Evolutionary conservation across 92 coral and sea anemone species (phyloP).

Genomic region (Epizoanthus ramosus): DNA sequence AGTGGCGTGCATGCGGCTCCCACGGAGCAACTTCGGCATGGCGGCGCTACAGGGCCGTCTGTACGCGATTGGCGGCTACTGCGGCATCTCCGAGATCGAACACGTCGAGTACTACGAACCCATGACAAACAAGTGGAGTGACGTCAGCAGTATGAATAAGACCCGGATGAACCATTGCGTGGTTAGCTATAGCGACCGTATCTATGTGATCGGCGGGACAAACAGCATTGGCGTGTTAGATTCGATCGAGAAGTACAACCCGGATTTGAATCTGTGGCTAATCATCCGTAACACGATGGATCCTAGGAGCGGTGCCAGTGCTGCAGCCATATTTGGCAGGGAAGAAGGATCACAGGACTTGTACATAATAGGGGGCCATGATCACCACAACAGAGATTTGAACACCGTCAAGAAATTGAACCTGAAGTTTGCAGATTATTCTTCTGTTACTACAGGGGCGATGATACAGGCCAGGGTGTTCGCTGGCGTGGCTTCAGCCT

Average conservation of each 20-base stretch:
- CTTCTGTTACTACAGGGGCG: slow-evolving; percentile 72
- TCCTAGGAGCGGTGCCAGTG: slow-evolving; percentile 90
- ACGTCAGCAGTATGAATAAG: slow-evolving; percentile 91
- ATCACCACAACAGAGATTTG: slow-evolving; percentile 75
- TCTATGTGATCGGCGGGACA: slow-evolving; percentile 93
- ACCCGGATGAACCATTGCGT: slow-evolving; percentile 94
- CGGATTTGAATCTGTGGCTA: slow-evolving; percentile 91
- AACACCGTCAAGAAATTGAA: slow-evolving; percentile 83
- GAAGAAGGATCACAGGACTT: slow-evolving; percentile 83
- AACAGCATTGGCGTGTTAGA: slow-evolving; percentile 90
- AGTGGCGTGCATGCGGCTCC: slow-evolving; percentile 92
- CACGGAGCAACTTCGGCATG: slow-evolving; percentile 93
- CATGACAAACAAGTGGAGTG: slow-evolving; percentile 94
- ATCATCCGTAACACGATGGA: slow-evolving; percentile 95
- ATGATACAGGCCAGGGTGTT: slow-evolving; percentile 71
- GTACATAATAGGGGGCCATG: slow-evolving; percentile 96
- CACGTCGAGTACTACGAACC: slow-evolving; percentile 97
- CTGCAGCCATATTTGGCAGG: slow-evolving; percentile 74
- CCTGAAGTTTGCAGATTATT: slow-evolving; percentile 89
- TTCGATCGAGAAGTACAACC: slow-evolving; percentile 95
- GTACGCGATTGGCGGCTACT: slow-evolving; percentile 91
- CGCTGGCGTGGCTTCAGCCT: slow-evolving; percentile 86
- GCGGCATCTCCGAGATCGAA: slow-evolving; percentile 96
- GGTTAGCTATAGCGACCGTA: slow-evolving; percentile 79
- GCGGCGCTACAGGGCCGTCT: slow-evolving; percentile 86